Evolutionary conservation across 23 tunicate species (phyloP).

Genomic region (Phallusia fumigata): DNA sequence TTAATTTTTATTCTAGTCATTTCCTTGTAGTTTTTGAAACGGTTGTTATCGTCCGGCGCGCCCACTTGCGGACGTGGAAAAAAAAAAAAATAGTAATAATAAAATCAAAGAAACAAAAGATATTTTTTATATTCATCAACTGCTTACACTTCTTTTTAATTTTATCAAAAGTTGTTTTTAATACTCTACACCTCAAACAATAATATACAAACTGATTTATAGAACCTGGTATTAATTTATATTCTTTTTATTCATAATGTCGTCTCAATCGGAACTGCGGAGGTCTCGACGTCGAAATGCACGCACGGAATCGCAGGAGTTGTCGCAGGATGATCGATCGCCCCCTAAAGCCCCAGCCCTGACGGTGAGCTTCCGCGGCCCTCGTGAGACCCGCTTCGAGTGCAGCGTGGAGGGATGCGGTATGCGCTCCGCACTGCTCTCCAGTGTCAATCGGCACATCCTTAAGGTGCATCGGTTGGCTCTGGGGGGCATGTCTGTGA

Average conservation of each 20-base stretch:
- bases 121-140: too few relatives aligned
- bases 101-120: too few relatives aligned
- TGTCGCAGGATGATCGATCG: not conserved
- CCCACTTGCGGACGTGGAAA: too few relatives aligned
- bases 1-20: too few relatives aligned
- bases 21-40: too few relatives aligned
- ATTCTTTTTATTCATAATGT: not conserved
- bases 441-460: not conserved
- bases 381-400: not conserved
- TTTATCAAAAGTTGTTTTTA: too few relatives aligned
- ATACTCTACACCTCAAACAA: too few relatives aligned
- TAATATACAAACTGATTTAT: too few relatives aligned
- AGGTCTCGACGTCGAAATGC: constrained; percentile 1
- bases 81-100: too few relatives aligned
- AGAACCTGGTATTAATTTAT: too few relatives aligned
- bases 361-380: not conserved
- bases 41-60: too few relatives aligned
- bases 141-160: too few relatives aligned
- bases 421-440: not conserved
- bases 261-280: not conserved
- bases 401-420: constrained; percentile 10
- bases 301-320: constrained; percentile 10
- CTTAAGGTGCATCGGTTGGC: not conserved
- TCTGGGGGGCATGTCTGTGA: constrained; percentile 2
- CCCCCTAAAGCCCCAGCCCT: not conserved